A percentile compares a stretch with the other conserved stretches of the same genome.
Evolutionary conservation across 2,888 invertebrate genomes (phyloP).

Genomic region (Agrilus mali): DNA sequence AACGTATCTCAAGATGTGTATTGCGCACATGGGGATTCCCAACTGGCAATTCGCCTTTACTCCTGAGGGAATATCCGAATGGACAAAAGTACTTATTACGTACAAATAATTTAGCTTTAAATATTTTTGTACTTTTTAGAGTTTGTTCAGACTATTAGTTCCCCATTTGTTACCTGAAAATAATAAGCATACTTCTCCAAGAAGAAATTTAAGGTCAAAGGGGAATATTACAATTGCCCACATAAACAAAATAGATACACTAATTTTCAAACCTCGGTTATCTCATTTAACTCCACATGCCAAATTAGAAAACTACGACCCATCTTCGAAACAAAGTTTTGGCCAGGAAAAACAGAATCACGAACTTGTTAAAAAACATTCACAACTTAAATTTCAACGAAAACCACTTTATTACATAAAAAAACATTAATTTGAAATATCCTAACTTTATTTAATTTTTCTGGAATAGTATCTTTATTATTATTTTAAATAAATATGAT

Average conservation of each 20-base stretch:
- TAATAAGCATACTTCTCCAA: constrained; percentile 9
- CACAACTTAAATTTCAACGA: constrained; percentile 3
- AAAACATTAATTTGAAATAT: constrained; percentile 1
- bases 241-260: constrained; percentile 17
- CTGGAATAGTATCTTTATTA: too few species aligned
- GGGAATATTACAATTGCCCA: constrained; percentile 10
- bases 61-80: constrained; percentile 60
- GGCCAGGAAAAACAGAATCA: constrained; percentile 1
- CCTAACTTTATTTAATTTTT: not conserved
- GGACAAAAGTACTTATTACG: constrained; percentile 41
- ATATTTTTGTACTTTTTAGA: constrained; percentile 7
- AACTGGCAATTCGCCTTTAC: constrained; percentile 82
- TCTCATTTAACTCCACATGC: not conserved
- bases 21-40: constrained; percentile 79
- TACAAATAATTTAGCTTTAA: too few species aligned
- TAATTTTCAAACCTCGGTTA: constrained; percentile 26
- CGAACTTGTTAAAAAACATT: not conserved
- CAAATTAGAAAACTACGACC: not conserved
- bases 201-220: too few species aligned
- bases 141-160: constrained; percentile 19
- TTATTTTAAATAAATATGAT: too few species aligned
- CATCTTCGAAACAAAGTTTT: constrained; percentile 4
- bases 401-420: constrained; percentile 8
- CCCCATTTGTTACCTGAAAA: constrained; percentile 18
- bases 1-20: constrained; percentile 74